Base-by-base conservation (phyloP, 2,113 vertebrate species). In the Percopsis transmontana region DNA sequence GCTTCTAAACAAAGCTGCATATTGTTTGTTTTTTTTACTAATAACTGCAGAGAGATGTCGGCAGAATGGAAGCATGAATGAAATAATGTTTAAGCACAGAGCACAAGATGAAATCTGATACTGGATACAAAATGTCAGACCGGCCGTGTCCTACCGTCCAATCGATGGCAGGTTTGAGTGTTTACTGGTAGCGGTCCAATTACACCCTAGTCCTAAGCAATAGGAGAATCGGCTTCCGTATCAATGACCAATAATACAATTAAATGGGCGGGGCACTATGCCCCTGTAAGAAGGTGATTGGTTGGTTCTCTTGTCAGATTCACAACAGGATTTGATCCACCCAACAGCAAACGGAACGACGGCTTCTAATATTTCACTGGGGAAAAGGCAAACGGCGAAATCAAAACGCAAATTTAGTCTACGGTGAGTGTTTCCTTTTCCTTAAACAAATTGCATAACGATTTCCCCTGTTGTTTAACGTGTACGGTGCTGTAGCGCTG, bases 101-200 rank as follows among this genome's bases (percentile, higher is more conserved):
- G 24, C 66, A 74, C 77, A 87, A 86, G 72, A 89, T 90, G 86
- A 91, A 89, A 87, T 86, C 83, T 84, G 79, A 85, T 74, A 78
- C 69, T 61, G 61, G 69, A 90, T 78, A 90, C 89, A 90, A 90
- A 91, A 91, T 91, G 90, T 90, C 88, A 90, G 86, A 80, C 86
- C 44, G 62, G 58, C 69, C 51, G 58, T 62, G 27, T 15, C 0
- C 48, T 1, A 10, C 0, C 0, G 74, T 18, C 90, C 89, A 91
- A 90, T 89, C 80, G 73, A 61, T 21, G 58, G 0, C 0, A 53
- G 47, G 51, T 0, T 50, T 58, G 55, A 50, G 19, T 73, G 82
- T 87, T 84, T 87, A 85, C 72, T 1, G 62, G 38, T 1, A 11
- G 0, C 3, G 8, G 58, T 40, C 90, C 88, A 91, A 91, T 89